These are phyloP conservation scores for Labeo catla DNA, from an alignment of 2,113 vertebrate species.

Conservation along the genomic window DNA sequence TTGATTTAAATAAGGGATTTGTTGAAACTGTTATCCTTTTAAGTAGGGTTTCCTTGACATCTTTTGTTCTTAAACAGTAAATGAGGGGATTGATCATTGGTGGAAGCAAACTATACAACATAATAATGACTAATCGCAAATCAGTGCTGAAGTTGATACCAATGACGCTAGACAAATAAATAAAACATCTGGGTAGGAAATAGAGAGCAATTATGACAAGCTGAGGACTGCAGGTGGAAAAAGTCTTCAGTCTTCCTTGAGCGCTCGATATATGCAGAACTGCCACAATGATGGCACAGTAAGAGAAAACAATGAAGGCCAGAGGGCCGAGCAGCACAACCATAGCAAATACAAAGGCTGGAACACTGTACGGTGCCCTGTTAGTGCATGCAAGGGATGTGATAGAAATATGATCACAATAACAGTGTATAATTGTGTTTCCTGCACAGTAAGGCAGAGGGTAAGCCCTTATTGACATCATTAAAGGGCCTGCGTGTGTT, in stretches of 20 bases:
- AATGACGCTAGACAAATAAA: too few species aligned
- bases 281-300: too few species aligned
- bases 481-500: not conserved
- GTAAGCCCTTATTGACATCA: slow-evolving; percentile 59
- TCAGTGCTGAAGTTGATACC: too few species aligned
- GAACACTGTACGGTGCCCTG: slow-evolving; percentile 47
- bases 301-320: slow-evolving; percentile 60
- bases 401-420: slow-evolving; percentile 68
- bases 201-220: too few species aligned
- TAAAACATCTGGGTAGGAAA: too few species aligned
- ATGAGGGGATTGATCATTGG: too few species aligned
- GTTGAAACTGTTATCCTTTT: slow-evolving; percentile 40
- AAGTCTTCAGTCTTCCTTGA: too few species aligned
- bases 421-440: slow-evolving; percentile 67
- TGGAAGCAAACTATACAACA: too few species aligned
- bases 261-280: too few species aligned
- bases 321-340: slow-evolving; percentile 57
- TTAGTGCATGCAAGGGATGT: slow-evolving; percentile 65
- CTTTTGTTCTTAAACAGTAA: slow-evolving; percentile 46
- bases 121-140: too few species aligned
- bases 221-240: too few species aligned
- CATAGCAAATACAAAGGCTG: slow-evolving; percentile 63
- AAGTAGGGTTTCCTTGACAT: slow-evolving; percentile 63
- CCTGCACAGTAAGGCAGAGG: slow-evolving; percentile 69
- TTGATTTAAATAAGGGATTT: not conserved